Evolutionary conservation across 35 echinoderm and acorn worm species (phyloP), one percentile per base, ranked within the genome.

Genomic region (Ophioderma brevispina): DNA sequence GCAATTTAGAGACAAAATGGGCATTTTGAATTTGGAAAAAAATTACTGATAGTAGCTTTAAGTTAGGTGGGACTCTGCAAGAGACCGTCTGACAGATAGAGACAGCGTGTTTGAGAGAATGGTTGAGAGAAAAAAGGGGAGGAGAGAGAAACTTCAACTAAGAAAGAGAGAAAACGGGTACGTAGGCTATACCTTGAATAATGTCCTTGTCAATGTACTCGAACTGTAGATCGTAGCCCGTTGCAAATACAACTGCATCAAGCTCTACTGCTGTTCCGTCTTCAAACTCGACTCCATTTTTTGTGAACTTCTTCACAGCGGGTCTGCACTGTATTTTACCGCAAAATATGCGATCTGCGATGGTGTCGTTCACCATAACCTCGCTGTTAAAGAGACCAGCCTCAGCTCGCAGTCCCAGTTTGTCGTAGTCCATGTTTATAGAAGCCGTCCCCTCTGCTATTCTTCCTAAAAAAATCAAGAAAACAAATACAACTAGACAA

Each of bases 361-460:
- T 96, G 31, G 81, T 85, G 77, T 96, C 94, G 70, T 82, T 96
- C 30, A 93, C 78, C 80, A 93, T 93, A 32, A 79, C 80, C 83
- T 85, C 83, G 23, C 83, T 85, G 55, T 64, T 52, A 17, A 85
- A 55, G 18, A 85, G 52, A 0, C 83, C 52, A 21, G 49, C 52
- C 28, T 63, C 52, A 30, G 83, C 83, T 19, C n/a, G 0, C 13
- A 85, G 50, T 30, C 83, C 83, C 15, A 85, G 83, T 30, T 85
- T 85, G 32, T 63, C 52, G 63, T 85, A 55, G 52, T 64, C 36
- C 32, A 64, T 64, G 28, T 85, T 85, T 21, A 64, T 32, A 31
- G 35, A 64, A 2, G 83, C 83, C 43, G 63, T 85, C 17, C 17
- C 14, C 43, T 64, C 52, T 21, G 83, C 83, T 34, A 85, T 31